Percentiles rank a stretch among this genome's conserved stretches.
Evolutionary conservation across 1,140 invertebrate genomes (phyloP).

Genomic region (Epicauta chinensis): DNA sequence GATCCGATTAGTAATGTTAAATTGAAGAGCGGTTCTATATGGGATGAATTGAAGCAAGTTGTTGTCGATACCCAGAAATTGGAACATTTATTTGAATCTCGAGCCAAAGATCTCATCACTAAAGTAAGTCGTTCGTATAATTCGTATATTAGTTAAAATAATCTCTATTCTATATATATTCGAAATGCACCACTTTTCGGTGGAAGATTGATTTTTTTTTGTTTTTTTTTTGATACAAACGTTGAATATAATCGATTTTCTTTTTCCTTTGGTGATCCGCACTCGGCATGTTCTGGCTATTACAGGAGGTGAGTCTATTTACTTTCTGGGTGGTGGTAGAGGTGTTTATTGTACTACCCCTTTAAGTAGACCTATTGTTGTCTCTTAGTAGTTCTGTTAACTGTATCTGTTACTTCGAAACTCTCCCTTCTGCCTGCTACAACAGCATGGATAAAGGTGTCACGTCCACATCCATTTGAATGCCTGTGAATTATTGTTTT

Average conservation of each 20-base stretch:
- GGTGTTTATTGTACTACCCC: constrained; percentile 17
- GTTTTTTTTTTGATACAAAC: constrained; percentile 12
- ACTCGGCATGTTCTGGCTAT: constrained; percentile 33
- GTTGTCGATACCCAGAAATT: constrained; percentile 88
- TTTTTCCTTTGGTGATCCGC: constrained; percentile 35
- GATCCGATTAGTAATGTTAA: constrained; percentile 68
- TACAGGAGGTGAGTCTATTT: constrained; percentile 39
- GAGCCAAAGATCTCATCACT: constrained; percentile 89
- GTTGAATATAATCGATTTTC: constrained; percentile 26
- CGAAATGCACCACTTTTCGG: background rate
- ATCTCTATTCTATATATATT: too few species aligned
- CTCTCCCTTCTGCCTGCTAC: background rate
- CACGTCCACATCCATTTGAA: too few species aligned
- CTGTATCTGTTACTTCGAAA: background rate
- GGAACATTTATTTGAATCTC: constrained; percentile 95
- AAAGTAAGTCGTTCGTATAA: constrained; percentile 74
- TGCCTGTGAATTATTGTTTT: background rate
- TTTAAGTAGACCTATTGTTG: background rate
- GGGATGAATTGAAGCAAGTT: constrained; percentile 85
- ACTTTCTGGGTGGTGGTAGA: constrained; percentile 29
- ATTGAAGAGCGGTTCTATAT: constrained; percentile 72
- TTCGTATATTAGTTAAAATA: too few species aligned
- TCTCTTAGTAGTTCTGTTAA: background rate
- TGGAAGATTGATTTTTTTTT: constrained; percentile 7
- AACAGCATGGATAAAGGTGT: too few species aligned